Evolutionary conservation across 1,140 invertebrate species (phyloP), one percentile per base, ranked within the genome.

Genomic region (Brachionus plicatilis): DNA sequence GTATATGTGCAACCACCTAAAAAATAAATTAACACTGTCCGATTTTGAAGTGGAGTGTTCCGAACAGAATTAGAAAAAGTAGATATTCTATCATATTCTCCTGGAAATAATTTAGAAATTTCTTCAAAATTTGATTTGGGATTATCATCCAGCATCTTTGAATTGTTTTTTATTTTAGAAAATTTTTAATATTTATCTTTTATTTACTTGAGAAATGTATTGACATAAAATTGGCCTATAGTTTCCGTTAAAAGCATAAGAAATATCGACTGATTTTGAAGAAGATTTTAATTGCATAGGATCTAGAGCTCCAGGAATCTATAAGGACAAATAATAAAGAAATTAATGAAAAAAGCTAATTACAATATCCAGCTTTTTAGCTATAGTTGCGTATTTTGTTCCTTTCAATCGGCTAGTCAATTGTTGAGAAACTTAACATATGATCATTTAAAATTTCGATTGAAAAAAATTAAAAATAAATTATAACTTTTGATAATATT

Each of bases 181-280:
- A 41, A n/a, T 33, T 41, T 27, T 66, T 29, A 27, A 17, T 24
- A 6, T 9, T 8, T 9, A 47, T 29, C 4, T 50, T 24, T 4
- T 37, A 37, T 53, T 65, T 82, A 82, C 79, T 45, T 82, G 33
- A 1, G 53, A 29, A 20, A 82, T 82, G 43, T 82, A 82, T 41
- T 68, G 33, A 14, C 79, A 82, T 27, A 82, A n/a, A n/a, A 82
- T 60, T 9, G 79, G 79, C 41, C 79, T 37, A 47, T 82, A 82
- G 33, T 65, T 68, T 17, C 79, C 79, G 65, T 82, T 82, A 68
- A 82, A 82, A 29, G 79, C 79, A 68, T 82, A 82, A 8, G 79
- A 82, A 12, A 65, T 60, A 14, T 82, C 79, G 6, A 82, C 53
- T 20, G 20, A 11, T 82, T 37, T 82, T 8, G 79, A 82, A 8